Conservation (phyloP, 2,113 vertebrate genomes). For the Salvator merianae region DNA sequence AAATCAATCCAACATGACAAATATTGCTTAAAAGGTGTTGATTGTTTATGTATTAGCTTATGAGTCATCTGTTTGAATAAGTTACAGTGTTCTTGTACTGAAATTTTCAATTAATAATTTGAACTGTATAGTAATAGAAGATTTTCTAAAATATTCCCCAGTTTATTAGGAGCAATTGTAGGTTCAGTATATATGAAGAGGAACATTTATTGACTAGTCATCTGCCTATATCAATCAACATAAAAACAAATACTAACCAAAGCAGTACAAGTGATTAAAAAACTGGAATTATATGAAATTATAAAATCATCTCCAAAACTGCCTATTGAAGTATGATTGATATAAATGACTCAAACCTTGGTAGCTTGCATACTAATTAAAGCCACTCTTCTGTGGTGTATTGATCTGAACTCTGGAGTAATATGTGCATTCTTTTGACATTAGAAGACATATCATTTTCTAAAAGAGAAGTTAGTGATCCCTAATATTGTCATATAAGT, state of each 20-base stretch:
- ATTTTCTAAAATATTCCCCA: background rate
- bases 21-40: background rate
- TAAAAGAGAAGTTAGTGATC: too few species aligned
- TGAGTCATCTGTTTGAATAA: slow-evolving; percentile 17
- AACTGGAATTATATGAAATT: background rate
- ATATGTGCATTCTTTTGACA: too few species aligned
- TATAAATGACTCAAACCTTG: too few species aligned
- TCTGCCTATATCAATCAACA: too few species aligned
- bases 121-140: background rate
- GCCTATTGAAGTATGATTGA: too few species aligned
- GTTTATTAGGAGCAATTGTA: background rate
- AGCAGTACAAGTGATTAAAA: background rate
- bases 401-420: too few species aligned
- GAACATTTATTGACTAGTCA: too few species aligned
- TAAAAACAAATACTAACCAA: too few species aligned
- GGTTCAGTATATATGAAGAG: background rate
- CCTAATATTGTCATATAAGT: too few species aligned
- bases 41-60: background rate
- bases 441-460: too few species aligned
- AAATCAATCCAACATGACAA: background rate
- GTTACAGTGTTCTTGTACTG: background rate
- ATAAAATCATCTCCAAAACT: background rate
- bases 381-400: too few species aligned
- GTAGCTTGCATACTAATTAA: too few species aligned
- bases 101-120: background rate